These are phyloP conservation scores for Chrysomela aeneicollis DNA, from an alignment of 2,888 invertebrate genomes.

Conservation along the genomic window DNA sequence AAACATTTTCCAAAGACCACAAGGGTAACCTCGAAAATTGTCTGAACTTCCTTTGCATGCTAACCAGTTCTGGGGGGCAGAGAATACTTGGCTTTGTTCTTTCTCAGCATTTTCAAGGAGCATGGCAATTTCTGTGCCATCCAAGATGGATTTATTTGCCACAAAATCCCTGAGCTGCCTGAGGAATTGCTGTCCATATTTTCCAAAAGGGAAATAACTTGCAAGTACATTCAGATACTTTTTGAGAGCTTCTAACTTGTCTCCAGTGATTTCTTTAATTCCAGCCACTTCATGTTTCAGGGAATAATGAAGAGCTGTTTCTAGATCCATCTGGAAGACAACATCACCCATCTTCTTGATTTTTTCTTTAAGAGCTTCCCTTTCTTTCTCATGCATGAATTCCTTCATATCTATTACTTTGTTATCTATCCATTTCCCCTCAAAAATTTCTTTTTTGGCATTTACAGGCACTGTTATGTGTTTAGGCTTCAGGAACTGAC, in stretches of 20 bases:
- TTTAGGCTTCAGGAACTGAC: slow-evolving; percentile 62
- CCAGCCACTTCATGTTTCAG: slow-evolving; percentile 85
- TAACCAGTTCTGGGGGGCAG: slow-evolving; percentile 70
- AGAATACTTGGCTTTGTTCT: slow-evolving; percentile 67
- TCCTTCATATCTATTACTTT: slow-evolving; percentile 51
- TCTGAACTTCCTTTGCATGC: slow-evolving; percentile 83
- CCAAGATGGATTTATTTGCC: slow-evolving; percentile 62
- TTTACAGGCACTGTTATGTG: slow-evolving; percentile 39
- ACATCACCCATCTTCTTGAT: slow-evolving; percentile 64
- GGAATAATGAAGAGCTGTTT: slow-evolving; percentile 78
- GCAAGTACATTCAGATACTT: slow-evolving; percentile 76
- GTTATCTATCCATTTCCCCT: slow-evolving; percentile 59
- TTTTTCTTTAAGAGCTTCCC: slow-evolving; percentile 53
- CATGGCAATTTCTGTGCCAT: slow-evolving; percentile 69
- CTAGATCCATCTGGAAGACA: slow-evolving; percentile 87
- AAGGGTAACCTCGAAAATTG: slow-evolving; percentile 86
- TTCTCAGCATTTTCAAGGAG: slow-evolving; percentile 64
- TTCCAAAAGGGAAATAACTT: slow-evolving; percentile 81
- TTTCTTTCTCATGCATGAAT: slow-evolving; percentile 53
- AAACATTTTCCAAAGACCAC: slow-evolving; percentile 94
- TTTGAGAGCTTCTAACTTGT: slow-evolving; percentile 76
- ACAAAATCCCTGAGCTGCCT: slow-evolving; percentile 67
- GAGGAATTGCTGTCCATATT: slow-evolving; percentile 72
- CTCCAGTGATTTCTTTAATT: slow-evolving; percentile 72
- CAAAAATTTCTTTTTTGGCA: slow-evolving; percentile 40